phyloP scores from a whole-genome alignment of 1,140 invertebrate genomes.

The Tribolium madens region DNA sequence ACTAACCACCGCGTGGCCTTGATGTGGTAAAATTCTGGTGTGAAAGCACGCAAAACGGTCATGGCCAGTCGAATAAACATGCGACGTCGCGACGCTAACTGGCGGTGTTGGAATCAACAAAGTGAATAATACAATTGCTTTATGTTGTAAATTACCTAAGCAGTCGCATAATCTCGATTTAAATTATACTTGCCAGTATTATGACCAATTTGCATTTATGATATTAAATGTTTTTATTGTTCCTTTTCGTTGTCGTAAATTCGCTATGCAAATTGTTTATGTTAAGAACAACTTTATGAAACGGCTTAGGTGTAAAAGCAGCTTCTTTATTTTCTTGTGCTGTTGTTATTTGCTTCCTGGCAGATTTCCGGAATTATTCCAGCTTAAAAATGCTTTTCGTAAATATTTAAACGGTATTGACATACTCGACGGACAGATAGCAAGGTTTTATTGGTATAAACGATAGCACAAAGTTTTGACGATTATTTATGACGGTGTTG shows the following conservation, averaged over 20 bases:
- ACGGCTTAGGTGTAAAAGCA: slow-evolving; percentile 15
- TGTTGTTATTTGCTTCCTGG: not conserved
- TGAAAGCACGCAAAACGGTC: slow-evolving; percentile 44
- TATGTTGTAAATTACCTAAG: slow-evolving; percentile 40
- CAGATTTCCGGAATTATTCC: not conserved
- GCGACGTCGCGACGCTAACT: slow-evolving; percentile 41
- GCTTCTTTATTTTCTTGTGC: slow-evolving; percentile 14
- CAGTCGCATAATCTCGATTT: slow-evolving; percentile 39
- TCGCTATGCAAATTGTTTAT: slow-evolving; percentile 43
- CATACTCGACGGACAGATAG: not conserved
- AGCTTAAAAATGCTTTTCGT: not conserved
- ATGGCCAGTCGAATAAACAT: slow-evolving; percentile 37
- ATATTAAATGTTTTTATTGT: slow-evolving; percentile 46
- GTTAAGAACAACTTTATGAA: slow-evolving; percentile 18
- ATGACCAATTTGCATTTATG: slow-evolving; percentile 44
- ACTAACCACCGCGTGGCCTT: slow-evolving; percentile 1
- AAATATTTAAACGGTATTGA: not conserved
- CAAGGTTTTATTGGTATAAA: slow-evolving; percentile 4
- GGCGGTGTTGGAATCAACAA: slow-evolving; percentile 29
- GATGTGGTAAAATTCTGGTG: not conserved
- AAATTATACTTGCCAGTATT: slow-evolving; percentile 40
- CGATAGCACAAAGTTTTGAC: slow-evolving; percentile 8
- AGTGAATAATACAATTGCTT: slow-evolving; percentile 40
- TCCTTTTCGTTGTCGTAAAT: slow-evolving; percentile 35
- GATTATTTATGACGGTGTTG: slow-evolving; percentile 27